Percentiles rank a stretch among this genome's conserved stretches.
Conservation (phyloP, 2,113 vertebrate genomes). For the Periophthalmodon schlosseri region DNA sequence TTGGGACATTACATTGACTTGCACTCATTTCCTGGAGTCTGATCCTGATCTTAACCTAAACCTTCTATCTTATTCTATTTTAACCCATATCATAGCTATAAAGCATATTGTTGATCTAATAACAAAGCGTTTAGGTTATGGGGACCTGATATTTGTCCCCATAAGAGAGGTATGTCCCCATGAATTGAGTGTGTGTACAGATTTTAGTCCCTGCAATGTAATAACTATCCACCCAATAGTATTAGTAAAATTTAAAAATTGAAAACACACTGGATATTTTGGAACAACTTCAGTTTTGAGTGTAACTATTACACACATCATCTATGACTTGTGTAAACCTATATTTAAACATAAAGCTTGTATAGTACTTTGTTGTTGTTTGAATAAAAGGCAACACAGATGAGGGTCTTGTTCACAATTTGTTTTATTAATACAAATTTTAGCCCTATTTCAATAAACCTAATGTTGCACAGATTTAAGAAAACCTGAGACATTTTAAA, state of each 20-base stretch:
- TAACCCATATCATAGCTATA: too few relatives aligned
- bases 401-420: slow-evolving; percentile 26
- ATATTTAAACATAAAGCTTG: slow-evolving; percentile 72
- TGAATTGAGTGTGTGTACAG: too few relatives aligned
- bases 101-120: too few relatives aligned
- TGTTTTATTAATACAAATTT: slow-evolving; percentile 38
- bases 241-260: not conserved
- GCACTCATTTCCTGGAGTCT: too few relatives aligned
- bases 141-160: too few relatives aligned
- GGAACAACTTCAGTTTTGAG: not conserved
- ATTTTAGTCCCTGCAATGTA: too few relatives aligned
- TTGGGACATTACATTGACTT: too few relatives aligned
- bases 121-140: too few relatives aligned
- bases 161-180: too few relatives aligned
- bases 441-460: slow-evolving; percentile 11
- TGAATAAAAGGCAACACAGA: slow-evolving; percentile 44
- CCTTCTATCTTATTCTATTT: too few relatives aligned
- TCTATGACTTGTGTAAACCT: slow-evolving; percentile 26
- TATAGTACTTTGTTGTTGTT: slow-evolving; percentile 30
- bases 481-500: slow-evolving; percentile 11
- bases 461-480: slow-evolving; percentile 7
- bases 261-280: not conserved
- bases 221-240: not conserved
- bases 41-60: too few relatives aligned
- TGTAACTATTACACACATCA: not conserved